phyloP scores from a whole-genome alignment of 2,888 invertebrate species.

The Coremacera marginata region DNA sequence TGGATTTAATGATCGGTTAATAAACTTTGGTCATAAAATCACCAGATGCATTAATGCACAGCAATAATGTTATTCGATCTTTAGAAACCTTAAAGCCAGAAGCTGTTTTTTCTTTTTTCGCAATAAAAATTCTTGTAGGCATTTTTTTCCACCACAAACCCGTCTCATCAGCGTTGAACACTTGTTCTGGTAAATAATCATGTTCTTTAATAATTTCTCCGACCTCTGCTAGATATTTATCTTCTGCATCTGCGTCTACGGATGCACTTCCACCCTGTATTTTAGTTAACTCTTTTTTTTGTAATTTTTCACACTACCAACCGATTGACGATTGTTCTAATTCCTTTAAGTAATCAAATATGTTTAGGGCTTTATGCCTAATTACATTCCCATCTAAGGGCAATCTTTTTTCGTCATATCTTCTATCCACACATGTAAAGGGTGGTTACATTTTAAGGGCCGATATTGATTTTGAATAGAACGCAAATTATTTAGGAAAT shows the following conservation, averaged over 20 bases:
- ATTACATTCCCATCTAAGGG: conserved; percentile 27
- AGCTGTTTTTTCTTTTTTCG: not conserved
- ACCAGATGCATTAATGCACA: too few species aligned
- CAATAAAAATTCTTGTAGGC: not conserved
- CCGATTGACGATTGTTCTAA: not conserved
- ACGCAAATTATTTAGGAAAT: too few species aligned
- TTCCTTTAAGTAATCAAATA: not conserved
- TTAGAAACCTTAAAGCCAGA: too few species aligned
- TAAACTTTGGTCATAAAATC: too few species aligned
- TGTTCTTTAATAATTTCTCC: not conserved
- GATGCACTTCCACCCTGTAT: not conserved
- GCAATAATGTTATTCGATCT: too few species aligned
- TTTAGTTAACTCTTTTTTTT: not conserved
- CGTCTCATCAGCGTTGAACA: not conserved
- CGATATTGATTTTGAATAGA: too few species aligned
- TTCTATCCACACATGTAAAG: conserved; percentile 24
- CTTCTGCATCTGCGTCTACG: not conserved
- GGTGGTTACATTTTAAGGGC: conserved; percentile 4
- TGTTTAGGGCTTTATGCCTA: conserved; percentile 31
- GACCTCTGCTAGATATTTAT: not conserved
- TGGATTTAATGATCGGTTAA: too few species aligned
- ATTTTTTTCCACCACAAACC: conserved; percentile 1
- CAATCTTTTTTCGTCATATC: conserved; percentile 25
- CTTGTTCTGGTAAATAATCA: not conserved
- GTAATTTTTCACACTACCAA: not conserved